These are phyloP conservation scores for Diachrysia chrysitis DNA, from an alignment of 2,888 invertebrate species.

Conservation along the genomic window DNA sequence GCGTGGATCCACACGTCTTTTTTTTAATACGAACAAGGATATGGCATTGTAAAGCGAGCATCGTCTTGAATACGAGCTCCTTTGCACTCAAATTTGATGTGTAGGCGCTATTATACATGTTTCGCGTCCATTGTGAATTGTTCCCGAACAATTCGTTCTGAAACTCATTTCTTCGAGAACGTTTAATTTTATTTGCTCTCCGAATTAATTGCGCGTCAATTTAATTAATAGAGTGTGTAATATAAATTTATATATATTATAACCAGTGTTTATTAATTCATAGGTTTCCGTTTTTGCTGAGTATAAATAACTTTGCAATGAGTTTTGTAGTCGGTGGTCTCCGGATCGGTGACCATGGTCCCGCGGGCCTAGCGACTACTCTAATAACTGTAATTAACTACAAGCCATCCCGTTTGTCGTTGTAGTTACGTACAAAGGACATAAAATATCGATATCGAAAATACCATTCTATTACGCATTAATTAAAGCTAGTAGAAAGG, in stretches of 20 bases:
- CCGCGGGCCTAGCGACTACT: constrained; percentile 75
- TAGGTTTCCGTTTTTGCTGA: constrained; percentile 50
- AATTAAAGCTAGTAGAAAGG: background rate
- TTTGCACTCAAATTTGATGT: constrained; percentile 47
- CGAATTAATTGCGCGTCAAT: constrained; percentile 47
- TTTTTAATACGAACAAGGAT: constrained; percentile 71
- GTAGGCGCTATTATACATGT: constrained; percentile 74
- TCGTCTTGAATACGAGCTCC: constrained; percentile 63
- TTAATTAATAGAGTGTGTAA: constrained; percentile 43
- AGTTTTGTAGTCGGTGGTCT: constrained; percentile 71
- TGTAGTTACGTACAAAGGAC: constrained; percentile 43
- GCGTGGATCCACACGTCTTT: constrained; percentile 67
- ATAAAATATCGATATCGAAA: constrained; percentile 50
- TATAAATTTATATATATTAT: constrained; percentile 62
- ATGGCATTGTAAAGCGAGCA: constrained; percentile 65
- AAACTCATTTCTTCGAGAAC: constrained; percentile 56
- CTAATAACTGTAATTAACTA: constrained; percentile 85
- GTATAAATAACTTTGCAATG: constrained; percentile 68
- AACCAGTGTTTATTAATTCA: constrained; percentile 63
- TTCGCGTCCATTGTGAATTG: constrained; percentile 70
- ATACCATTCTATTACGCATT: background rate
- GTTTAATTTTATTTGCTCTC: constrained; percentile 48
- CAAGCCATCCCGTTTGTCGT: constrained; percentile 73
- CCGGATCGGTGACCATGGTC: constrained; percentile 73
- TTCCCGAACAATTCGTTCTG: constrained; percentile 69